These are phyloP conservation scores for Dryobotodes eremita DNA, from an alignment of 2,888 invertebrate species.

Conservation along the genomic window DNA sequence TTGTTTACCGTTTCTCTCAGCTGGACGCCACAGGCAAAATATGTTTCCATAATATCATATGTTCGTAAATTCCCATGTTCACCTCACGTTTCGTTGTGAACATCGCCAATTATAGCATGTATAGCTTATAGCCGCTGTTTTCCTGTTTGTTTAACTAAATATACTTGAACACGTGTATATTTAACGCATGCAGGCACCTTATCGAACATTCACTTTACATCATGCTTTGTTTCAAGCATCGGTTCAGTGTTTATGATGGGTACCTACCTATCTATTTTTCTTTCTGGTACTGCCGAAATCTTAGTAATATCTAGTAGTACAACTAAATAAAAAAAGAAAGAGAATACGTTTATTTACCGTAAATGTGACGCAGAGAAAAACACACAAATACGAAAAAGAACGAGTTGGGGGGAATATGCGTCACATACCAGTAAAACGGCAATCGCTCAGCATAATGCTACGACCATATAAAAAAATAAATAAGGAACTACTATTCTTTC, in stretches of 20 bases:
- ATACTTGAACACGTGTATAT: constrained; percentile 31
- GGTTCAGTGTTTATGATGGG: constrained; percentile 3
- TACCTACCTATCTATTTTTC: not conserved
- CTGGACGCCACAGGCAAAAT: constrained; percentile 24
- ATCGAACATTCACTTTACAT: constrained; percentile 37
- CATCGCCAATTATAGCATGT: constrained; percentile 33
- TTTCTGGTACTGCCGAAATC: not conserved
- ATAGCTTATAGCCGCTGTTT: constrained; percentile 51
- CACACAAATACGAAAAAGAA: too few relatives aligned
- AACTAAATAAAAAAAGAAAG: too few relatives aligned
- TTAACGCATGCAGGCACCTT: constrained; percentile 19
- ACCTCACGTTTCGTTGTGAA: constrained; percentile 22
- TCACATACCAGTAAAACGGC: too few relatives aligned
- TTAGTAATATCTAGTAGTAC: not conserved
- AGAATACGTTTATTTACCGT: too few relatives aligned
- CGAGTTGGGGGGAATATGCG: too few relatives aligned
- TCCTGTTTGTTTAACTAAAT: constrained; percentile 65
- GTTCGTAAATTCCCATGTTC: constrained; percentile 23
- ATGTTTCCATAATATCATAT: constrained; percentile 16
- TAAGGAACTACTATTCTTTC: too few relatives aligned
- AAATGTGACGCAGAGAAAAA: too few relatives aligned
- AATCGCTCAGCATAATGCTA: too few relatives aligned
- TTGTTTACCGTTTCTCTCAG: constrained; percentile 18
- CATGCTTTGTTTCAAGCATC: constrained; percentile 25
- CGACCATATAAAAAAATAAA: too few relatives aligned